Evolutionary conservation across 1,140 invertebrate species (phyloP).

Genomic region (Tetramorium alpestre): DNA sequence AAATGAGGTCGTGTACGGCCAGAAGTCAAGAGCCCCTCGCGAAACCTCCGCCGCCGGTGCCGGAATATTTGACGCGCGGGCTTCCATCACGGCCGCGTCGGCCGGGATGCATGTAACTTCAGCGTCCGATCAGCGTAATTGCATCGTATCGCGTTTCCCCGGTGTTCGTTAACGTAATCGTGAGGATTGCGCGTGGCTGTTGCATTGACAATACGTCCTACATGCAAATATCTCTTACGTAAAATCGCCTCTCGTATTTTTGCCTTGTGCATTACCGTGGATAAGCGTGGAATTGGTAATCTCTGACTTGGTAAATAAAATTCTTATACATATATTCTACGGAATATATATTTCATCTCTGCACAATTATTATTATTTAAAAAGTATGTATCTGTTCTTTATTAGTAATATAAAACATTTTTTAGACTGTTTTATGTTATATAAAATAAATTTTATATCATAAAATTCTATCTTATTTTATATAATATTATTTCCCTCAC

Average conservation of each 20-base stretch:
- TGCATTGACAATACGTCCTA: constrained; percentile 14
- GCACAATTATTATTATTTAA: background rate
- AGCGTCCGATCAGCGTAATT: constrained; percentile 38
- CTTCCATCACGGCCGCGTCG: background rate
- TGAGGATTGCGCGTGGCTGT: constrained; percentile 24
- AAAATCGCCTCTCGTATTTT: constrained; percentile 2
- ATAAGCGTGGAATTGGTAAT: constrained; percentile 14
- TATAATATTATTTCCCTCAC: background rate
- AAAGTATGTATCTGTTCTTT: background rate
- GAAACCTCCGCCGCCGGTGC: background rate
- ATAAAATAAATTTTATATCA: background rate
- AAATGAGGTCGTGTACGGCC: constrained; percentile 53
- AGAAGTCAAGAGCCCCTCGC: constrained; percentile 51
- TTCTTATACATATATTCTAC: background rate
- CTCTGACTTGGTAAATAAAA: constrained; percentile 6
- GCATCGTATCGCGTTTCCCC: constrained; percentile 15
- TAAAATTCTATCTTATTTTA: background rate
- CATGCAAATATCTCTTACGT: constrained; percentile 41
- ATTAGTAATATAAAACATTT: background rate
- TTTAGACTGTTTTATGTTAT: no score
- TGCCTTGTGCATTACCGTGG: background rate
- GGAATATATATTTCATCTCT: background rate
- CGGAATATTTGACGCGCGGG: constrained; percentile 34
- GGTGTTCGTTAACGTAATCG: constrained; percentile 49
- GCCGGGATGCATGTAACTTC: constrained; percentile 31